Conservation (phyloP, 2,113 vertebrate genomes). For the Spea multiplicata region DNA sequence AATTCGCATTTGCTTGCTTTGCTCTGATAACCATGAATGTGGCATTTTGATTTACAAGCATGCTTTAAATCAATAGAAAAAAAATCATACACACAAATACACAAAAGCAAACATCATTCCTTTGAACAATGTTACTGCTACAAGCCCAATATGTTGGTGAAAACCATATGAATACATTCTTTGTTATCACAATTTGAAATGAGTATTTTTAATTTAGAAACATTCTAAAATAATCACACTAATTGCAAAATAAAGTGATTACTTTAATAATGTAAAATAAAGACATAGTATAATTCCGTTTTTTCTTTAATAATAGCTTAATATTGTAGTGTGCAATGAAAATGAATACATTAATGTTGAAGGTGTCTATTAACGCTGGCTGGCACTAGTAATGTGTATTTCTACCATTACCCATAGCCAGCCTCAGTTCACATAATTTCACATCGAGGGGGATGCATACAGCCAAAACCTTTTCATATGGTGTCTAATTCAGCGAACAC, state of each 20-base stretch:
- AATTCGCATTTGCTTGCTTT: not conserved
- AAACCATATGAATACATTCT: constrained; percentile 16
- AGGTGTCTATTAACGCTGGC: not conserved
- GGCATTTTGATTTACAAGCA: constrained; percentile 9
- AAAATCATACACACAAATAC: not conserved
- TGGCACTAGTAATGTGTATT: no score
- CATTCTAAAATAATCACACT: constrained; percentile 10
- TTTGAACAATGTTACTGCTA: not conserved
- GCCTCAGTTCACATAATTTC: no score
- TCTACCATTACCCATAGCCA: no score
- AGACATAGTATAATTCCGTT: not conserved
- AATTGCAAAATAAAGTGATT: constrained; percentile 11
- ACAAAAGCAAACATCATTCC: not conserved
- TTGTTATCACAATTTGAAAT: constrained; percentile 2
- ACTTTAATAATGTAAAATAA: constrained; percentile 5
- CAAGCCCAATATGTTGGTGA: not conserved
- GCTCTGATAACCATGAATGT: constrained; percentile 2
- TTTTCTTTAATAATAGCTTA: not conserved
- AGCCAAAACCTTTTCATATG: no score
- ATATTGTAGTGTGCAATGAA: not conserved
- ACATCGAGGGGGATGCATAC: no score
- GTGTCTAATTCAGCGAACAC: no score
- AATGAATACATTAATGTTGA: not conserved
- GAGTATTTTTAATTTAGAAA: constrained; percentile 6
- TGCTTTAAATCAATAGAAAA: constrained; percentile 11